Evolutionary conservation across 2,888 invertebrate genomes (phyloP).

Genomic region (Lamproptera curius): DNA sequence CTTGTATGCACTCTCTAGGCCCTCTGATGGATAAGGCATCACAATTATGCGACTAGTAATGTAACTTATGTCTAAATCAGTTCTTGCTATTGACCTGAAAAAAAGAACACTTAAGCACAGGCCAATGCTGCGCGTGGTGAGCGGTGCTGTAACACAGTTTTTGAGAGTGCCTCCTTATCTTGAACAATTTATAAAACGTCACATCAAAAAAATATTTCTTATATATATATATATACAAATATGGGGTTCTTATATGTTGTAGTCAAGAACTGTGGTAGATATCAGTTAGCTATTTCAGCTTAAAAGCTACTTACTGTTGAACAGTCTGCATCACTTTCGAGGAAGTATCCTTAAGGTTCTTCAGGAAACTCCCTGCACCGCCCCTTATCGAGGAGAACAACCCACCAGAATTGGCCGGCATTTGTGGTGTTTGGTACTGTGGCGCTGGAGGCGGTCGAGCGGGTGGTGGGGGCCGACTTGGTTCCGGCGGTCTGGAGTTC

Average conservation of each 20-base stretch:
- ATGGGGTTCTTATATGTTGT: too few relatives aligned
- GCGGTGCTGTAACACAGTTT: too few relatives aligned
- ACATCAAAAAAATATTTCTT: too few relatives aligned
- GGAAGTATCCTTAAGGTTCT: slow-evolving; percentile 96
- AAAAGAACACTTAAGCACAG: slow-evolving; percentile 15
- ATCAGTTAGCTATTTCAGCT: too few relatives aligned
- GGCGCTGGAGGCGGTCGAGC: slow-evolving; percentile 48
- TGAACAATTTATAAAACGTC: too few relatives aligned
- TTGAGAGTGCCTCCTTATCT: too few relatives aligned
- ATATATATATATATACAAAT: too few relatives aligned
- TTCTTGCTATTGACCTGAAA: slow-evolving; percentile 87
- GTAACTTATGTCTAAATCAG: slow-evolving; percentile 94
- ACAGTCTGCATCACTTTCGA: slow-evolving; percentile 98
- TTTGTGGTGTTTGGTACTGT: slow-evolving; percentile 47
- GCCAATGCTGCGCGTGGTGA: not conserved
- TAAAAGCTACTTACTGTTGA: slow-evolving; percentile 90
- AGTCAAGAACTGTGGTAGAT: too few relatives aligned
- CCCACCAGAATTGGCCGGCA: slow-evolving; percentile 70
- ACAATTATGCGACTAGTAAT: slow-evolving; percentile 94
- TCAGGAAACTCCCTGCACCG: slow-evolving; percentile 94
- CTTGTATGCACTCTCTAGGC: slow-evolving; percentile 94
- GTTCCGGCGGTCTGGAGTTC: slow-evolving; percentile 55
- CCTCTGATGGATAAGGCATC: slow-evolving; percentile 97
- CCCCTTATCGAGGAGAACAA: slow-evolving; percentile 92
- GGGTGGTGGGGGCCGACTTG: slow-evolving; percentile 51